Conservation (phyloP, 2,797 vertebrate species). For the Graptemys geographica region DNA sequence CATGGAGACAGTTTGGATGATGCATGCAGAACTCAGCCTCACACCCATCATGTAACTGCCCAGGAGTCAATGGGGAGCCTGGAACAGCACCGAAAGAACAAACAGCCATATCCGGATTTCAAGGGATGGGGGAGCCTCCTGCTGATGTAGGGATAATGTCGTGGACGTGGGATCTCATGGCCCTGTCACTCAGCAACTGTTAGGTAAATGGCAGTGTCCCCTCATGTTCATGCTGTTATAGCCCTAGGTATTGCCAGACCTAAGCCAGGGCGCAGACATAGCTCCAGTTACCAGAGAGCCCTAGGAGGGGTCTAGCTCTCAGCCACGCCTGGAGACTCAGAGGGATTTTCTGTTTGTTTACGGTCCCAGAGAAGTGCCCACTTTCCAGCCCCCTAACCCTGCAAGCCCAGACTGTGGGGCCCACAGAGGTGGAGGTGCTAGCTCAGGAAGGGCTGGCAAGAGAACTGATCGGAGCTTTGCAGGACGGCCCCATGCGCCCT, state of each 20-base stretch:
- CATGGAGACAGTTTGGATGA: slow-evolving; percentile 16
- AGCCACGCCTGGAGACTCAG: background rate
- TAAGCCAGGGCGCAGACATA: no score
- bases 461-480: background rate
- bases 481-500: background rate
- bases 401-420: background rate
- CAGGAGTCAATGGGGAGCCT: background rate
- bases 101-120: background rate
- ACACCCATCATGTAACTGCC: background rate
- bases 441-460: background rate
- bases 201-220: background rate
- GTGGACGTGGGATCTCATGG: background rate
- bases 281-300: background rate
- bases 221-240: no score
- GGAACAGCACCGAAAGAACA: background rate
- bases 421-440: background rate
- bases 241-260: background rate
- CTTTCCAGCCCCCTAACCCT: background rate
- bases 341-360: background rate
- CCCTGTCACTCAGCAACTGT: background rate
- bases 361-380: background rate
- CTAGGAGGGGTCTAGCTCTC: background rate
- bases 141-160: background rate
- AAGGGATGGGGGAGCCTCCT: background rate
- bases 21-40: slow-evolving; percentile 19